Percentiles rank a stretch among this genome's conserved stretches.
Evolutionary conservation across 2,888 invertebrate species (phyloP).

Genomic region (Laspeyria flexula): DNA sequence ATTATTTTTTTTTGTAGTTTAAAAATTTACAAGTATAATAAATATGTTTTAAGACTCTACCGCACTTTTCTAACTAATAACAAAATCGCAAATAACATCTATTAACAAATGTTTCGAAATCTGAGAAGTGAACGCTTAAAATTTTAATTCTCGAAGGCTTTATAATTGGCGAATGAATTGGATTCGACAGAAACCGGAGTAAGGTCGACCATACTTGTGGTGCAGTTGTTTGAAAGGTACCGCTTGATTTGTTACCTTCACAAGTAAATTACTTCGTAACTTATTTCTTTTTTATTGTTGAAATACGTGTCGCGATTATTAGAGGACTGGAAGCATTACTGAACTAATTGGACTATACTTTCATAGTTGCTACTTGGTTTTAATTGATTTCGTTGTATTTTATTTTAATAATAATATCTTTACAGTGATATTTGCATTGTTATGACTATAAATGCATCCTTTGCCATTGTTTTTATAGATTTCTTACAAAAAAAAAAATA

Average conservation of each 20-base stretch:
- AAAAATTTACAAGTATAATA: background rate
- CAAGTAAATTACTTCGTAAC: slow-evolving; percentile 46
- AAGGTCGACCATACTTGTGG: slow-evolving; percentile 65
- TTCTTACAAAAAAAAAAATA: too few species aligned
- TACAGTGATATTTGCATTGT: background rate
- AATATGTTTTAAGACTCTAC: slow-evolving; percentile 39
- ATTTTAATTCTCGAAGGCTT: slow-evolving; percentile 55
- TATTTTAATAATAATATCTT: slow-evolving; percentile 7
- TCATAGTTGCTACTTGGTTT: slow-evolving; percentile 18
- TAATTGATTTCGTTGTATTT: slow-evolving; percentile 10
- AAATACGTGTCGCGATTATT: slow-evolving; percentile 42
- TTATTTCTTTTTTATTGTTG: slow-evolving; percentile 47
- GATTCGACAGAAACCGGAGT: slow-evolving; percentile 64
- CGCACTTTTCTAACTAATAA: slow-evolving; percentile 50
- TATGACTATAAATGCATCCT: background rate
- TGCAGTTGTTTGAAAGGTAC: slow-evolving; percentile 52
- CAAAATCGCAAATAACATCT: slow-evolving; percentile 4
- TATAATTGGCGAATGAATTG: slow-evolving; percentile 60
- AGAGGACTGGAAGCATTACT: slow-evolving; percentile 25
- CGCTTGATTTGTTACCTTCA: slow-evolving; percentile 56
- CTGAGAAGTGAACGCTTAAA: slow-evolving; percentile 58
- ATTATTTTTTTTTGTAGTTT: too few species aligned
- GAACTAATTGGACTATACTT: slow-evolving; percentile 31
- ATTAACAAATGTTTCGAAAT: slow-evolving; percentile 10
- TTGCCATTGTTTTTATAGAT: too few species aligned